Evolutionary conservation across 2,797 vertebrate species (phyloP), one percentile per base, ranked within the genome.

Genomic region (Toxotes lorentzi): DNA sequence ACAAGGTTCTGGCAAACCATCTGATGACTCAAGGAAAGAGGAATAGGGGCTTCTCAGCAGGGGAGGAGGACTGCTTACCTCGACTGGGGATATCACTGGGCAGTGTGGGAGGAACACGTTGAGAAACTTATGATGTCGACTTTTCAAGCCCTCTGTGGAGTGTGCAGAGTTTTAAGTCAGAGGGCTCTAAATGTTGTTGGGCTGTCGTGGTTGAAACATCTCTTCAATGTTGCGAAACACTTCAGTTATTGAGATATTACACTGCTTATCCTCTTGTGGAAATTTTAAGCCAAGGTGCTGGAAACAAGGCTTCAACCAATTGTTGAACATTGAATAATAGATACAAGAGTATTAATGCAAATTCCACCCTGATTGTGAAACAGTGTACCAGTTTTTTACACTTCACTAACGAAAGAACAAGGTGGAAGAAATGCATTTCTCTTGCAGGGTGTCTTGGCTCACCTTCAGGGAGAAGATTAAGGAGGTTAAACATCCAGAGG

Each of bases 141-240:
- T 30, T 30, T 30, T 30, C 27, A 30, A 70, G 30, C 40, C 53
- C 12, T 66, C 48, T 61, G 47, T 61, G 41, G 38, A 48, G 47
- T 47, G 21, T 60, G 66, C 53, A 72, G 35, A 27, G 12, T 27
- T 76, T 40, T 63, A 69, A 45, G 47, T 68, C 23, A 53, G 53
- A 69, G 11, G 17, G 19, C 35, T 76, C 19, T 64, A 50, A 63
- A 51, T 74, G 71, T 64, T 5, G 45, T 43, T 48, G 19, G 2
- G 57, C 48, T 47, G 19, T 62, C 34, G 34, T 50, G 41, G 1
- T 43, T 43, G 21, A 43, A 41, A 56, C 27, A 3, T n/a, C 57
- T 76, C 47, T 47, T 48, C 67, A 48, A 30, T 74, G 65, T 47
- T 48, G 41, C 4, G 16, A 41, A 32, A 30, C 7, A 1, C 4